A percentile compares a stretch with the other conserved stretches of the same genome.
phyloP scores from a whole-genome alignment of 1,140 invertebrate genomes.

The Drosophila quadrilineata region DNA sequence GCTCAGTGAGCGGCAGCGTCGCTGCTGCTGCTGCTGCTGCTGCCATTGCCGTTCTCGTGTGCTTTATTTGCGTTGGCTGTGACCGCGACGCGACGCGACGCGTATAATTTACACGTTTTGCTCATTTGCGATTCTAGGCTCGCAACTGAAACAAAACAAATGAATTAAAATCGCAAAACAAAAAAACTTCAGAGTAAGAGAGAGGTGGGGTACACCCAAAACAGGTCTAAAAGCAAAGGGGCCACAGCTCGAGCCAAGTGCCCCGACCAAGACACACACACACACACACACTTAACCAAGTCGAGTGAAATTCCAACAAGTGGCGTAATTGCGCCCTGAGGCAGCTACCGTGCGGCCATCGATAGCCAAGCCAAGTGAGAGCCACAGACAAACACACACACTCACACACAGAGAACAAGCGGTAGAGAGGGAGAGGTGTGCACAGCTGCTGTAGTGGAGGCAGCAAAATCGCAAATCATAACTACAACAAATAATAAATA shows the following conservation, averaged over 20 bases:
- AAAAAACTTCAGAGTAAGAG: too few species aligned
- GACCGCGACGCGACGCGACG: slow-evolving; percentile 72
- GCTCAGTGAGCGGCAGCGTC: slow-evolving; percentile 13
- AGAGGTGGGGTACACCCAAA: not conserved
- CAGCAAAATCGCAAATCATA: slow-evolving; percentile 72
- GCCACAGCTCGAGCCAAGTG: slow-evolving; percentile 14
- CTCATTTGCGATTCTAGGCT: slow-evolving; percentile 78
- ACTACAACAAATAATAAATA: slow-evolving; percentile 79
- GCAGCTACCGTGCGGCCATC: slow-evolving; percentile 69
- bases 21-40: not conserved
- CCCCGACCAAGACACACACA: too few species aligned
- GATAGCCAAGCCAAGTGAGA: slow-evolving; percentile 28
- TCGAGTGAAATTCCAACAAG: slow-evolving; percentile 78
- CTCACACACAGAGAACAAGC: not conserved
- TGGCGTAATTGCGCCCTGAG: slow-evolving; percentile 77
- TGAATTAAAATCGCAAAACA: slow-evolving; percentile 55
- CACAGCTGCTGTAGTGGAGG: not conserved
- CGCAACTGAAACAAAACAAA: slow-evolving; percentile 68
- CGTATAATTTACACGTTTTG: slow-evolving; percentile 80
- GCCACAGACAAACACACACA: too few species aligned
- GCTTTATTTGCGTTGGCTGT: slow-evolving; percentile 72
- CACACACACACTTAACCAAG: slow-evolving; percentile 28
- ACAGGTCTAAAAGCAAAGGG: not conserved
- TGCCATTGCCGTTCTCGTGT: not conserved
- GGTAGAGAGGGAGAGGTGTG: not conserved